Evolutionary conservation across 2,797 vertebrate species (phyloP).

Genomic region (Chaenodraco wilsoni): DNA sequence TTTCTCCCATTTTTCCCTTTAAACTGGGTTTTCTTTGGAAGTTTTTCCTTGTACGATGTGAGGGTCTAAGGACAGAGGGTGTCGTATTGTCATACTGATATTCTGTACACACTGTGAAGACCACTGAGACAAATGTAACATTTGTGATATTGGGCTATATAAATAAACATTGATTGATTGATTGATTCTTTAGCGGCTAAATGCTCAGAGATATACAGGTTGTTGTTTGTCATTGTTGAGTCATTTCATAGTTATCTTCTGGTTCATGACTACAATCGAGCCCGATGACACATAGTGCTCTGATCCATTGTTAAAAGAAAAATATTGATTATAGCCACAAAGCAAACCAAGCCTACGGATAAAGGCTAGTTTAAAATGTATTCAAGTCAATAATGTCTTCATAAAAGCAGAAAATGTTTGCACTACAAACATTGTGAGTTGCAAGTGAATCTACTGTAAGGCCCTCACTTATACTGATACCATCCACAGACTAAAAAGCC

Average conservation of each 20-base stretch:
- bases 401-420: neutral
- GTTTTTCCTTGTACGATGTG: too few species aligned
- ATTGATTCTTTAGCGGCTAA: too few species aligned
- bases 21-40: too few species aligned
- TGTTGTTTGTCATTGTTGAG: neutral
- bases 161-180: too few species aligned
- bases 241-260: neutral
- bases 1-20: too few species aligned
- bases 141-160: too few species aligned
- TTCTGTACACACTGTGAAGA: too few species aligned
- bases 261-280: too few species aligned
- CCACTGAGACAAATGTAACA: too few species aligned
- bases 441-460: neutral
- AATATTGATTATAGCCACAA: neutral
- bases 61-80: too few species aligned
- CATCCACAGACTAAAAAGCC: constrained; percentile 17
- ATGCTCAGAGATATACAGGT: too few species aligned
- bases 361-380: neutral
- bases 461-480: neutral
- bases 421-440: neutral
- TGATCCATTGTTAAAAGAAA: neutral
- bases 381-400: neutral
- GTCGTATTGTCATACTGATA: too few species aligned
- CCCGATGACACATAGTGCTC: neutral
- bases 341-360: neutral